phyloP scores from a whole-genome alignment of 2,797 vertebrate genomes.

The Loris lydekkerianus region DNA sequence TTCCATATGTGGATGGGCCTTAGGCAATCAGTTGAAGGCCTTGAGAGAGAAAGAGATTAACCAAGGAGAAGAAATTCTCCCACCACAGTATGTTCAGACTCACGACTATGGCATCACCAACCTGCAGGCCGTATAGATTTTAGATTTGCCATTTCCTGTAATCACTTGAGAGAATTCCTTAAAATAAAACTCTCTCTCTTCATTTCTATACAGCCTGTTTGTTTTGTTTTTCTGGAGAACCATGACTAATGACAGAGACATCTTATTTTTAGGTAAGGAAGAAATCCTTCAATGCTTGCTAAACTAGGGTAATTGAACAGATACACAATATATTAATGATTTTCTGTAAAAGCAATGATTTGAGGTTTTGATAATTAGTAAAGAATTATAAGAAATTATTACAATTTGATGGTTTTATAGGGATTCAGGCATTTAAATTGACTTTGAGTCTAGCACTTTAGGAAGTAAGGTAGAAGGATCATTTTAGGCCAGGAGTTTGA shows the following conservation, averaged over 20 bases:
- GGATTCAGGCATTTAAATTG: conserved; percentile 30
- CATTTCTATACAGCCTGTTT: neutral
- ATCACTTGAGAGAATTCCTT: neutral
- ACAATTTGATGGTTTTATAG: conserved; percentile 6
- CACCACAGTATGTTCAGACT: neutral
- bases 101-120: neutral
- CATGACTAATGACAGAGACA: neutral
- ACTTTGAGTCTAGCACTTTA: neutral
- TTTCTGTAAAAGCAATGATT: neutral
- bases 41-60: neutral
- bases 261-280: conserved; percentile 20
- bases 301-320: neutral
- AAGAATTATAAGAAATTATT: conserved; percentile 13
- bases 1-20: neutral
- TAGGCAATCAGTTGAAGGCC: neutral
- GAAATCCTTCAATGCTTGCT: neutral
- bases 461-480: too few relatives aligned
- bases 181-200: neutral
- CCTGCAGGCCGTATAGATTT: neutral
- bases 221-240: conserved; percentile 27
- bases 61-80: neutral
- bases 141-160: neutral
- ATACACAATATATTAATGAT: neutral
- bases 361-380: neutral
- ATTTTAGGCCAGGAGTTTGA: too few relatives aligned